Base-by-base conservation (phyloP, 2,113 vertebrate species). In the Ariopsis seemanni region DNA sequence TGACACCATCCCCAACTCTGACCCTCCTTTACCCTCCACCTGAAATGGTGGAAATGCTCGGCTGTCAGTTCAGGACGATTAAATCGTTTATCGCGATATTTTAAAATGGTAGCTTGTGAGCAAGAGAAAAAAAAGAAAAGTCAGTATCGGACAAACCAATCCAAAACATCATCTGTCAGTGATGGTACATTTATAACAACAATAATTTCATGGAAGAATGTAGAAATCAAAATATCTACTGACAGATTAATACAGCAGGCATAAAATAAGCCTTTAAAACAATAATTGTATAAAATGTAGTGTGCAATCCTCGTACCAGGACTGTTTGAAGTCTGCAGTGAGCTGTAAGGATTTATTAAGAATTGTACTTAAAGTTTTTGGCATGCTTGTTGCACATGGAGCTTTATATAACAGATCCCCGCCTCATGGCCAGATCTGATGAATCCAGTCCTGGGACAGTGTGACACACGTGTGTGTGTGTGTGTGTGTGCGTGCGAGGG, bases 381-480 rank as follows among this genome's bases (percentile, higher is more conserved):
- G 50, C 22, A 2, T 6, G 50, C 74, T 53, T 50, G 8, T 12
- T 81, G 57, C 67, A 77, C 42, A 1, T 81, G 50, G 71, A 5
- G 79, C 17, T 89, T 83, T 89, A 82, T 88, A 18, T 58, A 80
- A 85, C 83, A 42, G 15, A 53, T 30, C 15, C 34, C 60, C 84
- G 25, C 20, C 27, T 50, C 91, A 75, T 85, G 85, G 67, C 53
- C 55, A 79, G 62, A 85, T 71, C 79, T 72, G 34, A 34, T 60
- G 8, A 48, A 83, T 77, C 34, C 60, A 77, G 30, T 62, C 48
- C 52, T 20, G 83, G 88, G 55, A 88, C 89, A 90, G 83, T 42
- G n/a, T 91, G 88, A 91, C 91, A 89, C 71, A 65, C 27, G 7
- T 10, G 48, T 83, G 58, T 48, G 82, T 71, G 74, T 83, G 53